These are phyloP conservation scores for Luehdorfia chinensis DNA, from an alignment of 1,140 invertebrate species.

Conservation along the genomic window DNA sequence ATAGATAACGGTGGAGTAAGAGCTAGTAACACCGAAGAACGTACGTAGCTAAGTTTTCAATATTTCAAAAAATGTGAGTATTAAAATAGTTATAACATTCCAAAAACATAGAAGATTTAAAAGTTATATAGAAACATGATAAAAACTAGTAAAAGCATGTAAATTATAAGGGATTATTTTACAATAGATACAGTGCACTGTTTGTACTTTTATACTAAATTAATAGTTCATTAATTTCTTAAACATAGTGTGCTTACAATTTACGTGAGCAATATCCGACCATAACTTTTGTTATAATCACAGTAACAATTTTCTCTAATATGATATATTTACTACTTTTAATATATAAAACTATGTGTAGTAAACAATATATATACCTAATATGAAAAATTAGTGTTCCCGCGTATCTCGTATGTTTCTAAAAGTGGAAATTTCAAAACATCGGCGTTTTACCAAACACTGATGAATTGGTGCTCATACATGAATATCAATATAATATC, in stretches of 20 bases:
- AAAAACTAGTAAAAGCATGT: too few relatives aligned
- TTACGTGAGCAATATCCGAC: constrained; percentile 45
- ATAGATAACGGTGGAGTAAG: too few relatives aligned
- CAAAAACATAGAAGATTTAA: too few relatives aligned
- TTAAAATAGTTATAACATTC: too few relatives aligned
- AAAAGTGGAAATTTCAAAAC: constrained; percentile 7
- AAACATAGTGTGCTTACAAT: constrained; percentile 36
- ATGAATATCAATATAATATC: constrained; percentile 24
- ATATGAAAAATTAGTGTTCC: constrained; percentile 9
- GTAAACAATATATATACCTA: neutral
- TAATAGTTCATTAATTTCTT: constrained; percentile 24
- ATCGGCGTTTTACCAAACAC: neutral
- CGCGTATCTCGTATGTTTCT: neutral
- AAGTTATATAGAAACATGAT: too few relatives aligned
- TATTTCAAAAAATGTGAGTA: too few relatives aligned
- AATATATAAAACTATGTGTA: constrained; percentile 1
- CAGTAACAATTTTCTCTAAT: constrained; percentile 1
- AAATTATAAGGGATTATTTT: constrained; percentile 14
- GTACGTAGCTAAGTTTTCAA: too few relatives aligned
- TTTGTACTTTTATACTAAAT: constrained; percentile 42
- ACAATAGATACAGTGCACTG: constrained; percentile 28
- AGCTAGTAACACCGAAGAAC: too few relatives aligned
- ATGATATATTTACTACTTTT: too few relatives aligned
- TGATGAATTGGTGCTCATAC: constrained; percentile 8
- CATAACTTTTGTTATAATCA: constrained; percentile 13